Conservation (phyloP, 2,797 vertebrate genomes). For the Onychomys torridus region DNA sequence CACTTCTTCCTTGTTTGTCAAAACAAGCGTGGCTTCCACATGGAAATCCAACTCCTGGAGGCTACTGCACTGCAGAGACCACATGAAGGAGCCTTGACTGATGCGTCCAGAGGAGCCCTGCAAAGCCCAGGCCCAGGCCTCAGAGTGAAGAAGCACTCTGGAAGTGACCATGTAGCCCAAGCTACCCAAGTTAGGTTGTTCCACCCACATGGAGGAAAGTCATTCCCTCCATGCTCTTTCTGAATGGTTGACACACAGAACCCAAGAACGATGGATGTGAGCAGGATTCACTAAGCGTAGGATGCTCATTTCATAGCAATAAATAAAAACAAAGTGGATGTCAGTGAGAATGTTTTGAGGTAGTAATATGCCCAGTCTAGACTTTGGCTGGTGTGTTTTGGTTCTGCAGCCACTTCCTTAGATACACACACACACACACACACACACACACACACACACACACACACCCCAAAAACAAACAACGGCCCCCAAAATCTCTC, state of each 20-base stretch:
- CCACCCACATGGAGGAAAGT: neutral
- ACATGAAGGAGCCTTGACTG: neutral
- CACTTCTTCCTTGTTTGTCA: neutral
- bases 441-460: too few relatives aligned
- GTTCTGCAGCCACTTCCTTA: neutral
- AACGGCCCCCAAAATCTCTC: neutral
- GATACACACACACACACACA: neutral
- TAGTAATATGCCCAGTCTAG: neutral
- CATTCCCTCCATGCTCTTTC: neutral
- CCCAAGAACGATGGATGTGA: neutral
- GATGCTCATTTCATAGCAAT: neutral
- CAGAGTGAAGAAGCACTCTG: neutral
- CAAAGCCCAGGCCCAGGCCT: fast-evolving
- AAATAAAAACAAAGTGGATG: conserved; percentile 23
- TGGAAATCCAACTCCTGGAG: neutral
- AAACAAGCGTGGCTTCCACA: neutral
- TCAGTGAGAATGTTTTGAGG: neutral
- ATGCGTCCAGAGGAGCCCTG: neutral
- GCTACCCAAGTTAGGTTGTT: fast-evolving
- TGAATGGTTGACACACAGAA: neutral
- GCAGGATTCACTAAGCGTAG: neutral
- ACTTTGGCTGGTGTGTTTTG: neutral
- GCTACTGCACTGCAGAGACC: neutral
- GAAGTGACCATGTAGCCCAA: neutral
- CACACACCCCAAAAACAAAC: neutral